Conservation (phyloP, 1,140 invertebrate species). For the Cotesia chilonis region DNA sequence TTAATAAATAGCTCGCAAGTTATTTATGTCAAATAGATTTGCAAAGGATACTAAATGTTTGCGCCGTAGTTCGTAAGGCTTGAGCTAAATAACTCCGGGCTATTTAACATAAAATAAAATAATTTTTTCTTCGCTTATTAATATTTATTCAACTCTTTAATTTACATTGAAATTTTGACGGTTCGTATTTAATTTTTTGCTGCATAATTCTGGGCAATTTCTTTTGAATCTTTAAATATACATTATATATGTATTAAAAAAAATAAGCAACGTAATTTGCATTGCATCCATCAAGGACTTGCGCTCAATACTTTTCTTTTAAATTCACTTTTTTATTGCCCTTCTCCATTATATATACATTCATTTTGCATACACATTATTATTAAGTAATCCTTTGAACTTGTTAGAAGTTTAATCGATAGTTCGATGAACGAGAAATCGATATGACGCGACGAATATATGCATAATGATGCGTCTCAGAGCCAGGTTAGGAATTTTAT, state of each 20-base stretch:
- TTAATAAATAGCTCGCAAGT: no score
- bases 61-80: no score
- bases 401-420: slow-evolving; percentile 8
- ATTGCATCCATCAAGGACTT: not conserved
- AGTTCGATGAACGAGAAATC: slow-evolving; percentile 31
- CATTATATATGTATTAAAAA: slow-evolving; percentile 8
- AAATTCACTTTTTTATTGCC: slow-evolving; percentile 13
- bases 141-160: no score
- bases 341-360: slow-evolving; percentile 23
- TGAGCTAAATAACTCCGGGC: no score
- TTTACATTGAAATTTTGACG: no score
- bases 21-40: no score
- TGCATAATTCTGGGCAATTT: no score
- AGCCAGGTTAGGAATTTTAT: no score
- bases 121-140: no score
- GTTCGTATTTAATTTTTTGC: no score
- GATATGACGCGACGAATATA: slow-evolving; percentile 37
- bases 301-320: not conserved
- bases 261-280: not conserved
- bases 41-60: no score
- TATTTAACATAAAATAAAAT: no score
- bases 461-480: slow-evolving; percentile 26
- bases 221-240: not conserved
- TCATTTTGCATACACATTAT: slow-evolving; percentile 18
- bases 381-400: slow-evolving; percentile 32